These are phyloP conservation scores for Hirtodrosophila confusa DNA, from an alignment of 2,888 invertebrate species.

Conservation along the genomic window DNA sequence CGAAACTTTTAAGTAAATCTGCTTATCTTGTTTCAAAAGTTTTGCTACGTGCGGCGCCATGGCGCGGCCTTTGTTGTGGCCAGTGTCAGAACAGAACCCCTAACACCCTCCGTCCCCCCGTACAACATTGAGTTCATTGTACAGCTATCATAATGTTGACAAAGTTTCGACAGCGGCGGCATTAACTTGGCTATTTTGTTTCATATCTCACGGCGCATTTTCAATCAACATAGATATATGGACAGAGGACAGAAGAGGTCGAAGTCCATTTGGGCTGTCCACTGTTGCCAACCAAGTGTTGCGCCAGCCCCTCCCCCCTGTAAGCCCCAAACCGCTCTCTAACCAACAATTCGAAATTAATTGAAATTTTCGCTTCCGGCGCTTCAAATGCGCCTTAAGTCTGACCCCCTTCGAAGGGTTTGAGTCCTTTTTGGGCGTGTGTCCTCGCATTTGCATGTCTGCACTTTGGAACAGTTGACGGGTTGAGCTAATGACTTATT, in stretches of 20 bases:
- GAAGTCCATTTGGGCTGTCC: neutral
- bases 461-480: constrained; percentile 9
- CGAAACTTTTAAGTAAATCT: constrained; percentile 76
- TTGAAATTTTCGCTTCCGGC: constrained; percentile 62
- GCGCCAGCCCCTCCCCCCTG: neutral
- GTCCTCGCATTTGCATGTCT: constrained; percentile 7
- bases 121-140: constrained; percentile 52
- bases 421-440: neutral
- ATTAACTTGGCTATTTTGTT: constrained; percentile 58
- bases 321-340: constrained; percentile 24
- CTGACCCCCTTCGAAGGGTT: neutral
- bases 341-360: constrained; percentile 60
- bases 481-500: constrained; percentile 33
- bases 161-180: constrained; percentile 62
- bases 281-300: constrained; percentile 55
- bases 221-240: constrained; percentile 51
- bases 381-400: constrained; percentile 7
- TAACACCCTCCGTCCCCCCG: neutral
- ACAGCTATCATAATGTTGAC: constrained; percentile 72
- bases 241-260: neutral
- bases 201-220: constrained; percentile 55
- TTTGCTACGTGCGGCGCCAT: constrained; percentile 80
- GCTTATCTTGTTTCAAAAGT: constrained; percentile 78
- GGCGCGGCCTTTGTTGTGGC: constrained; percentile 66
- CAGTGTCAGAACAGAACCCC: constrained; percentile 11